Percentiles rank a stretch among this genome's conserved stretches.
These are phyloP conservation scores for Nephrotoma flavescens DNA, from an alignment of 2,888 invertebrate genomes.

Conservation along the genomic window DNA sequence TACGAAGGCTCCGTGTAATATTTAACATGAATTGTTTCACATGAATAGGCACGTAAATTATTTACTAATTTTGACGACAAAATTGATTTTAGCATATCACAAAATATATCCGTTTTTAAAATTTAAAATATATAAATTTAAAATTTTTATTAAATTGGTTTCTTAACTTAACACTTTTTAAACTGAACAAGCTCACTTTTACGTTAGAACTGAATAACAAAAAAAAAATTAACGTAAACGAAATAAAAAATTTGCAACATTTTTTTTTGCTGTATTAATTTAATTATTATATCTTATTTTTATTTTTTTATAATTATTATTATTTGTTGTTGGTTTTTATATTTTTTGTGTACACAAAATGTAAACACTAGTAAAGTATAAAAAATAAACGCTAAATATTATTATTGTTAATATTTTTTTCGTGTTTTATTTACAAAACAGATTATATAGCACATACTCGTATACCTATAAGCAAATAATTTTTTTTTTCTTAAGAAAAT, in stretches of 20 bases:
- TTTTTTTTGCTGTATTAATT: not conserved
- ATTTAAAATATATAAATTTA: not conserved
- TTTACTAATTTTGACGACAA: not conserved
- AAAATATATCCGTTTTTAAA: not conserved
- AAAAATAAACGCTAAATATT: not conserved
- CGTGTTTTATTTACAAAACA: not conserved
- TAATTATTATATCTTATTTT: not conserved
- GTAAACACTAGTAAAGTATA: not conserved
- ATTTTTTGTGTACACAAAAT: not conserved
- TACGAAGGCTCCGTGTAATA: conserved; percentile 2
- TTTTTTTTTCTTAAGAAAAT: not conserved
- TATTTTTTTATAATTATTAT: not conserved
- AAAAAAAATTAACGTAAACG: not conserved
- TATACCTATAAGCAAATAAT: not conserved
- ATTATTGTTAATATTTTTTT: not conserved
- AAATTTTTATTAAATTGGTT: not conserved
- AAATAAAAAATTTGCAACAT: not conserved
- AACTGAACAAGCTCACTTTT: not conserved
- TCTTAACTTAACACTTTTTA: not conserved
- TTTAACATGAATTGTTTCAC: conserved; percentile 5
- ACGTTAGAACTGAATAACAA: not conserved
- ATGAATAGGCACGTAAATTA: conserved; percentile 1
- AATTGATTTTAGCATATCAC: conserved; percentile 1
- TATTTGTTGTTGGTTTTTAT: not conserved
- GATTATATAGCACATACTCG: not conserved